Conservation (phyloP, 2,888 invertebrate species). For the Taphrorychus bicolor region DNA sequence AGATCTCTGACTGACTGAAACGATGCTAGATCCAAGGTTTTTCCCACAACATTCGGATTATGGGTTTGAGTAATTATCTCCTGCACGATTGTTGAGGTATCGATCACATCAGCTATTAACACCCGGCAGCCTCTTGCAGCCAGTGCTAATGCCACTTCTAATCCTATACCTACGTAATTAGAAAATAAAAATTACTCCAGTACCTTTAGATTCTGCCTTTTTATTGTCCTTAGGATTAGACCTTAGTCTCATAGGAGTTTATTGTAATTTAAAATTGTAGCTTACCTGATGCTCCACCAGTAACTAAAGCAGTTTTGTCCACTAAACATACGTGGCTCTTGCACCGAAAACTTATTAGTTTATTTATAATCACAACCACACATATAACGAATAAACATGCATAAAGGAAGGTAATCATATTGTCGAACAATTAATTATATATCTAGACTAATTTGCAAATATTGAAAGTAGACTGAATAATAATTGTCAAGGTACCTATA, state of each 20-base stretch:
- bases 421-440: no score
- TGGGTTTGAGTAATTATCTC: conserved; percentile 9
- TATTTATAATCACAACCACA: not conserved
- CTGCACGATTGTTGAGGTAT: not conserved
- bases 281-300: conserved; percentile 46
- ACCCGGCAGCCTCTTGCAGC: conserved; percentile 14
- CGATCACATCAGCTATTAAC: conserved; percentile 19
- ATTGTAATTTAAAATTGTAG: no score
- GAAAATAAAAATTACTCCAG: no score
- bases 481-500: no score
- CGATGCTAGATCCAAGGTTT: conserved; percentile 60
- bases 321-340: conserved; percentile 42
- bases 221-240: no score
- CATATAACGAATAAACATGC: not conserved
- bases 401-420: not conserved
- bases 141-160: conserved; percentile 9
- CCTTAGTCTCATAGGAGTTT: no score
- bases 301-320: conserved; percentile 46
- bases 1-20: conserved; percentile 66
- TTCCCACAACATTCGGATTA: conserved; percentile 11
- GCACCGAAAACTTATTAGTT: not conserved
- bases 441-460: no score
- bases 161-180: conserved; percentile 10
- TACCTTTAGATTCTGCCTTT: no score
- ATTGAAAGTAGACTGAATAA: no score